phyloP scores from a whole-genome alignment of 2,797 vertebrate species.

The Lophius americanus region DNA sequence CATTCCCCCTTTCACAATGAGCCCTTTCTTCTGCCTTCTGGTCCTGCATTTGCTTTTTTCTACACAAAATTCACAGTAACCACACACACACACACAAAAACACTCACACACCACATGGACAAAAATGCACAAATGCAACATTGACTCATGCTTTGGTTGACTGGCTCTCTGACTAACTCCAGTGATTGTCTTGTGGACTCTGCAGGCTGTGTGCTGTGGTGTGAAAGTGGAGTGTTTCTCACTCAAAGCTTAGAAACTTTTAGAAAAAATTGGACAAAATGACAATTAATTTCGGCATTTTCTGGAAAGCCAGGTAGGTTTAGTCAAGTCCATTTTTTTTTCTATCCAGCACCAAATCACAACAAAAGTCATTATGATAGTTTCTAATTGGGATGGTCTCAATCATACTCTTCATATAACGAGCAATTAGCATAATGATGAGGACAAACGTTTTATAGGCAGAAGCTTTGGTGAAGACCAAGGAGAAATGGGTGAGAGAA shows the following conservation, averaged over 20 bases:
- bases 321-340: too few relatives aligned
- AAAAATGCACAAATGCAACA: constrained; percentile 22
- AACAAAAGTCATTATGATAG: too few relatives aligned
- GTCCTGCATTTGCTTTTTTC: constrained; percentile 43
- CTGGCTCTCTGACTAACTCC: constrained; percentile 15
- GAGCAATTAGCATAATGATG: too few relatives aligned
- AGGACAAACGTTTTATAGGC: too few relatives aligned
- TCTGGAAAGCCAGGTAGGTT: too few relatives aligned
- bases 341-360: too few relatives aligned
- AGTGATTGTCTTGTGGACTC: constrained; percentile 22
- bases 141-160: constrained; percentile 39
- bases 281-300: too few relatives aligned
- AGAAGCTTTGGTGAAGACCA: too few relatives aligned
- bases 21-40: constrained; percentile 39
- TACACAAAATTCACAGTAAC: constrained; percentile 52
- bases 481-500: too few relatives aligned
- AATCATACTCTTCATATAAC: too few relatives aligned
- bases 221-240: not conserved
- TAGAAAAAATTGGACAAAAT: not conserved
- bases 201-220: constrained; percentile 20
- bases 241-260: not conserved
- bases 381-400: too few relatives aligned
- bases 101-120: constrained; percentile 28
- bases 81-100: constrained; percentile 28
- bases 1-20: constrained; percentile 19